Evolutionary conservation across 2,113 vertebrate species (phyloP).

Genomic region (Apodemus speciosus): DNA sequence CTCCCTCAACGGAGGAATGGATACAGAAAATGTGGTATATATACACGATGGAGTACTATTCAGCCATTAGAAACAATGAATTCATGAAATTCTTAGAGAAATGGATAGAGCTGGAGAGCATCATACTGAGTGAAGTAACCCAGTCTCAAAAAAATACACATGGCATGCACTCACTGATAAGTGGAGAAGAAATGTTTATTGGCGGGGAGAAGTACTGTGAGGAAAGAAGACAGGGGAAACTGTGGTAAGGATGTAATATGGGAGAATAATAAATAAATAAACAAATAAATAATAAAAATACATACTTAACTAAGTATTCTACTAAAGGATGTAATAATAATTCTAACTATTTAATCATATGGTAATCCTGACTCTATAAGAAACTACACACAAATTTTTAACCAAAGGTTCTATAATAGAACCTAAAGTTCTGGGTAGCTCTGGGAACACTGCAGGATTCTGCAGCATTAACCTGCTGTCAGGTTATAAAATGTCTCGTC

Average conservation of each 20-base stretch:
- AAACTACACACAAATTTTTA: slow-evolving; percentile 3
- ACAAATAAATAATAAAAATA: background rate
- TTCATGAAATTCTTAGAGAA: too few relatives aligned
- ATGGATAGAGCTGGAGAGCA: too few relatives aligned
- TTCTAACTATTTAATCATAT: slow-evolving; percentile 21
- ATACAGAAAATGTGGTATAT: too few relatives aligned
- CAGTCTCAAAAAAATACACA: too few relatives aligned
- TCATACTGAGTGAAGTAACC: too few relatives aligned
- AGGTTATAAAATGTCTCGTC: slow-evolving; percentile 34
- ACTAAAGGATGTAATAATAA: background rate
- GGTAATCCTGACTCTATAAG: background rate
- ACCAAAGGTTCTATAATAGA: background rate
- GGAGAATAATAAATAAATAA: background rate
- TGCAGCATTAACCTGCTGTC: background rate
- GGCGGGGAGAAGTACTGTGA: background rate
- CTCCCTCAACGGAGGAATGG: too few relatives aligned
- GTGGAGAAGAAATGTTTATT: background rate
- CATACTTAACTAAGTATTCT: slow-evolving; percentile 41
- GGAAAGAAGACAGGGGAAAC: background rate
- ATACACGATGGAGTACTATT: too few relatives aligned
- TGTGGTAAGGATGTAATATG: background rate
- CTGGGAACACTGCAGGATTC: background rate
- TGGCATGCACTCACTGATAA: too few relatives aligned
- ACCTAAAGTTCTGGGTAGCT: background rate
- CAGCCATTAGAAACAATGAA: too few relatives aligned